These are phyloP conservation scores for Meriones unguiculatus DNA, from an alignment of 2,113 vertebrate species.

Conservation along the genomic window DNA sequence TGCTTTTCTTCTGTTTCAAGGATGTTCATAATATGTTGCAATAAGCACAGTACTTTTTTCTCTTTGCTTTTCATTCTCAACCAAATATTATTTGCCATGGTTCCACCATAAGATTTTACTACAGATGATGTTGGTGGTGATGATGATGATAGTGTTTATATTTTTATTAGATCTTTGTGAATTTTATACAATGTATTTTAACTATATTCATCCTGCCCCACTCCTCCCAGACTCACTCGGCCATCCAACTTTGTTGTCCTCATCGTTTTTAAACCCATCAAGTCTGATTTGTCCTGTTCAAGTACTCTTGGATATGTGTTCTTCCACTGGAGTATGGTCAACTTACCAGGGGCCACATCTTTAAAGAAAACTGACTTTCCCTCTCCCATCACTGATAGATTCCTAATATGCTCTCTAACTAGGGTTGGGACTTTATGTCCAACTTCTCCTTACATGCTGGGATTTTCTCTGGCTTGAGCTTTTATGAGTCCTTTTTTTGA, in stretches of 20 bases:
- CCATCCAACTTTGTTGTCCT: not conserved
- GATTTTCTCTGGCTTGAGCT: not conserved
- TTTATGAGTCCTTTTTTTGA: not conserved
- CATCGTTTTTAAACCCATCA: not conserved
- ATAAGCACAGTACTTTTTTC: slow-evolving; percentile 18
- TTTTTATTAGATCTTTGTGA: not conserved
- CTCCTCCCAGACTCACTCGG: not conserved
- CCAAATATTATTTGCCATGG: slow-evolving; percentile 5
- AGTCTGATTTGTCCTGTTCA: not conserved
- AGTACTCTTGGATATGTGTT: not conserved
- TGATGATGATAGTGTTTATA: not conserved
- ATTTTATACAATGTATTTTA: not conserved
- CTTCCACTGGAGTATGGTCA: not conserved
- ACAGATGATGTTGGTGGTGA: not conserved
- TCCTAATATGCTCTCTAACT: not conserved
- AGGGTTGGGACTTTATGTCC: not conserved
- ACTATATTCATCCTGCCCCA: not conserved
- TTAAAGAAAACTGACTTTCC: not conserved
- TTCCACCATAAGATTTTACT: slow-evolving; percentile 22
- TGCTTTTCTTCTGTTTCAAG: slow-evolving; percentile 41
- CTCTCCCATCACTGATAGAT: not conserved
- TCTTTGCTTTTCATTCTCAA: slow-evolving; percentile 61
- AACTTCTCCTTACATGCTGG: not conserved
- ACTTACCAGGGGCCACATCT: not conserved
- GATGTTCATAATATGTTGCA: slow-evolving; percentile 19